Evolutionary conservation across 1,140 invertebrate species (phyloP).

Genomic region (Scylla paramamosain): DNA sequence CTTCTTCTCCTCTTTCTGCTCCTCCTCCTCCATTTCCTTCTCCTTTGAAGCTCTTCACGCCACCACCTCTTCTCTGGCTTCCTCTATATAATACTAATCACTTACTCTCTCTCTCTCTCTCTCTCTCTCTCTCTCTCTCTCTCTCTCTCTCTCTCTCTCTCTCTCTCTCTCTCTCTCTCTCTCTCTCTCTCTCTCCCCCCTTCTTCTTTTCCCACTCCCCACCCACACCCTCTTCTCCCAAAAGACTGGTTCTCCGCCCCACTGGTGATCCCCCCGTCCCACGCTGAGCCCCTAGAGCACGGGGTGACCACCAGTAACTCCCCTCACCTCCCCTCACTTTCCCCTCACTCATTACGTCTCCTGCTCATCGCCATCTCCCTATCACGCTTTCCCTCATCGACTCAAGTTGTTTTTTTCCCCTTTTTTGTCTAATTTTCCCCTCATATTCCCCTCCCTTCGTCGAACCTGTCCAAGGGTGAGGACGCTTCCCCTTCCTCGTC

Average conservation of each 20-base stretch:
- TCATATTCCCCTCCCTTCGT: neutral
- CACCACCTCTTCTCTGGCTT: no score
- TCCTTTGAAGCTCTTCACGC: neutral
- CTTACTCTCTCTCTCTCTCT: neutral
- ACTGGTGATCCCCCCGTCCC: neutral
- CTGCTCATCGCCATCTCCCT: neutral
- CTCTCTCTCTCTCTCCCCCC: neutral
- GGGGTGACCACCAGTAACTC: neutral
- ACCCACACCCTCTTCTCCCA: neutral
- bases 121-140: neutral
- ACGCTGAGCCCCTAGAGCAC: slow-evolving; percentile 8
- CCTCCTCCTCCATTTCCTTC: neutral
- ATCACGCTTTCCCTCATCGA: neutral
- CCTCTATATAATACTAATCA: no score
- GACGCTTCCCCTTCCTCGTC: neutral
- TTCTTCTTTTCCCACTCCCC: neutral
- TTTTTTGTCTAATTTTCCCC: neutral
- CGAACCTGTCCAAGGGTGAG: neutral
- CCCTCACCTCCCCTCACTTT: neutral
- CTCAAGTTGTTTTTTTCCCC: neutral
- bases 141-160: neutral
- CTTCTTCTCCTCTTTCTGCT: neutral
- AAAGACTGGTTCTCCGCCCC: neutral
- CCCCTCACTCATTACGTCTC: neutral
- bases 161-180: neutral